Evolutionary conservation across 2,113 vertebrate genomes (phyloP).

Genomic region (Gnathonemus longibarbis): DNA sequence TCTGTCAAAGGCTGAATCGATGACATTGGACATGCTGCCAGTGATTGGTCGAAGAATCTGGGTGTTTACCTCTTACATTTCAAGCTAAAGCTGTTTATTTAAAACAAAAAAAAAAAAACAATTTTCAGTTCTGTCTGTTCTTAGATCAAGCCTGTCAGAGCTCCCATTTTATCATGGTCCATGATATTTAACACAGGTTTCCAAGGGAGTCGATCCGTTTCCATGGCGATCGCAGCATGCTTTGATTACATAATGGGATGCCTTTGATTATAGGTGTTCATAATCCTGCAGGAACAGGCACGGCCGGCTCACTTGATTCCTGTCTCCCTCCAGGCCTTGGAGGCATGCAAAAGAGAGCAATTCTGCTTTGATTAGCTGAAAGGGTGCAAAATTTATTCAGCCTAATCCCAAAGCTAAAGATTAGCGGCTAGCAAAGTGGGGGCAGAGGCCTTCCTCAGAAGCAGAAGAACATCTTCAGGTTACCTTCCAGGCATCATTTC

Average conservation of each 20-base stretch:
- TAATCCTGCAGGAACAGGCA: constrained; percentile 8
- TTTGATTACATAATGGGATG: constrained; percentile 29
- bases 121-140: not conserved
- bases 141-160: not conserved
- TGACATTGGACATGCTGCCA: not conserved
- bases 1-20: not conserved
- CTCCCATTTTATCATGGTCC: constrained; percentile 20
- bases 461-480: not conserved
- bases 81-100: not conserved
- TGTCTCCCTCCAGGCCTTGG: not conserved
- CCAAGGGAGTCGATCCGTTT: constrained; percentile 26
- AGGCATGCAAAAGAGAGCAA: not conserved
- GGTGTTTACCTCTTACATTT: not conserved
- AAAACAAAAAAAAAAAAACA: not conserved
- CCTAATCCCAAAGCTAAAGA: not conserved
- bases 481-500: not conserved
- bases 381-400: not conserved
- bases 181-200: constrained; percentile 29
- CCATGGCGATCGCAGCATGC: constrained; percentile 23
- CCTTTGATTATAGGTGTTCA: constrained; percentile 28
- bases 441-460: not conserved
- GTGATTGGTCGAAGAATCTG: not conserved
- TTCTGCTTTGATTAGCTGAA: constrained; percentile 7
- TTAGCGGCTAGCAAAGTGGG: not conserved
- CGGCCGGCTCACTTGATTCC: not conserved